These are phyloP conservation scores for Hydrolagus colliei DNA, from an alignment of 2,797 vertebrate genomes.

Conservation along the genomic window DNA sequence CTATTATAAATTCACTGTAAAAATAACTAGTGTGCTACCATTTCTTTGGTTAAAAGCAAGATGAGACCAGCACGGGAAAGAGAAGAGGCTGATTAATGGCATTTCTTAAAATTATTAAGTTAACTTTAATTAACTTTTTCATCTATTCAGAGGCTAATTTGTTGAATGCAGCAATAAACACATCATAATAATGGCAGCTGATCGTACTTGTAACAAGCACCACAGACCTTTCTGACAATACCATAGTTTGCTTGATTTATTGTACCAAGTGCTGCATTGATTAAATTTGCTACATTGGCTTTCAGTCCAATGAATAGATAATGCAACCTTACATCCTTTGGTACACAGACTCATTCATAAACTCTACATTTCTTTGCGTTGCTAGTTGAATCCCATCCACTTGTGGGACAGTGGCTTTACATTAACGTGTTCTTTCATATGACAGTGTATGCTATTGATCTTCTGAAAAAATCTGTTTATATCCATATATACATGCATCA, in stretches of 20 bases:
- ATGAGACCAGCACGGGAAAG: not conserved
- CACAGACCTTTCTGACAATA: not conserved
- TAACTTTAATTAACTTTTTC: not conserved
- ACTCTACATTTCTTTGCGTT: not conserved
- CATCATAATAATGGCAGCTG: not conserved
- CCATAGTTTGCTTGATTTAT: not conserved
- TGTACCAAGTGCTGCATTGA: not conserved
- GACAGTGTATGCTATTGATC: not conserved
- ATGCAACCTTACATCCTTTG: not conserved
- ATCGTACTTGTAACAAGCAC: not conserved
- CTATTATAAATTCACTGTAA: not conserved
- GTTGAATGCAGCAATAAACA: not conserved
- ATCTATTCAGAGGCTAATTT: not conserved
- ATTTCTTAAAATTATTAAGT: not conserved
- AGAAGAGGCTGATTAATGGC: not conserved
- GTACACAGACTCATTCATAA: conserved; percentile 1
- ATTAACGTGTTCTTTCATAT: not conserved
- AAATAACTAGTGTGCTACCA: not conserved
- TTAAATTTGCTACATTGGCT: not conserved
- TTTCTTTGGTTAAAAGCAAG: not conserved
- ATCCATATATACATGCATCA: not conserved
- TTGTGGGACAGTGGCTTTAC: not conserved
- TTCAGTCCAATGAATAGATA: not conserved
- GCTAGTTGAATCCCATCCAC: not conserved
- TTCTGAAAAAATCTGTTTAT: not conserved